Conservation (phyloP, 2,113 vertebrate genomes). For the Chaenogobius annularis region DNA sequence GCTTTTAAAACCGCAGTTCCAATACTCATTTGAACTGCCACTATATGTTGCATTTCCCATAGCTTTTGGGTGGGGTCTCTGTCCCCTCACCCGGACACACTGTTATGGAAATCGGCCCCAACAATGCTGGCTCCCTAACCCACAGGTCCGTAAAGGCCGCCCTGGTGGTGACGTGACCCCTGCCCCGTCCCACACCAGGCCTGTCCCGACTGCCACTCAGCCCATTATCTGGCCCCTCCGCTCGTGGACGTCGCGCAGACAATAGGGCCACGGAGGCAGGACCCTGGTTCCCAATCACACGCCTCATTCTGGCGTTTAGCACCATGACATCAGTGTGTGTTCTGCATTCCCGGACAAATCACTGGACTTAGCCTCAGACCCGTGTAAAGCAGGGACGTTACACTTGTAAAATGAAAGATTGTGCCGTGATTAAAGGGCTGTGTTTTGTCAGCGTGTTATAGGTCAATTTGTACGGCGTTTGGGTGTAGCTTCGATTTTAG, state of each 20-base stretch:
- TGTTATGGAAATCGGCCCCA: slow-evolving; percentile 72
- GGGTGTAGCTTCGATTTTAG: background rate
- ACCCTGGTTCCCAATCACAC: slow-evolving; percentile 46
- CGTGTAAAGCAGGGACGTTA: background rate
- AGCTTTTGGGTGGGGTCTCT: background rate
- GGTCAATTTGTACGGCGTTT: background rate
- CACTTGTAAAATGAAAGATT: background rate
- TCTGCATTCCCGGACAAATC: slow-evolving; percentile 36
- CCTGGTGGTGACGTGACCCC: slow-evolving; percentile 53
- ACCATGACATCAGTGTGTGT: slow-evolving; percentile 51
- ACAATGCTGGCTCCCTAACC: slow-evolving; percentile 71
- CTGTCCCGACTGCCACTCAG: slow-evolving; percentile 71
- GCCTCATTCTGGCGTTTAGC: slow-evolving; percentile 42
- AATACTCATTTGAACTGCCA: too few species aligned
- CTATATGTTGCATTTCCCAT: background rate
- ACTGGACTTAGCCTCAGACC: background rate
- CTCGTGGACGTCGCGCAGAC: too few species aligned
- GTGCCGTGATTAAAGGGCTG: background rate
- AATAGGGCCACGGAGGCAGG: too few species aligned
- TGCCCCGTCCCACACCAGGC: slow-evolving; percentile 67
- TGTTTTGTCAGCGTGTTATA: background rate
- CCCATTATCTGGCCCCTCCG: slow-evolving; percentile 63
- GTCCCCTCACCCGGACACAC: slow-evolving; percentile 44
- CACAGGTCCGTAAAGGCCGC: slow-evolving; percentile 44
- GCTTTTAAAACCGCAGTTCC: too few species aligned